Conservation (phyloP, 2,113 vertebrate species). For the Asarcornis scutulata region DNA sequence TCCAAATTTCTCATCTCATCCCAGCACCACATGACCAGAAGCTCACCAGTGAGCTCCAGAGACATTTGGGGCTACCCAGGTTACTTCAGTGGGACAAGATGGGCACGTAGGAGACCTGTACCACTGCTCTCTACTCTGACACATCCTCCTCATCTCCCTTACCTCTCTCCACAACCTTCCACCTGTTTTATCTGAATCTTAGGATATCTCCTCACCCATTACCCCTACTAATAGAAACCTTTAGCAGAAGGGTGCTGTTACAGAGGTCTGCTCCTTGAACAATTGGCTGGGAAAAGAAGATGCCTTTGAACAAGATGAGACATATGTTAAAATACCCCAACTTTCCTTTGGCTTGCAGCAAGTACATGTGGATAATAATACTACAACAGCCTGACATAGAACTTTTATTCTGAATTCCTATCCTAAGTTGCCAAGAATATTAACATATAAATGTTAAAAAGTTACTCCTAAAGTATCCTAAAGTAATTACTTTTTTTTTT, state of each 20-base stretch:
- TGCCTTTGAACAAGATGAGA: neutral
- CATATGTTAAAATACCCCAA: neutral
- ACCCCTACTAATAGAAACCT: neutral
- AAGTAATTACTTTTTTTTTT: neutral
- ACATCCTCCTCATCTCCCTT: neutral
- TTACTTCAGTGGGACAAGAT: accelerated
- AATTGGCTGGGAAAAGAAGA: neutral
- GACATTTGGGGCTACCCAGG: neutral
- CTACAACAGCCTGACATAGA: neutral
- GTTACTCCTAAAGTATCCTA: neutral
- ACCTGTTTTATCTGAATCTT: neutral
- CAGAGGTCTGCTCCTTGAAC: neutral
- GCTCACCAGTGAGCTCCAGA: neutral
- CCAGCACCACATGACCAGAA: accelerated
- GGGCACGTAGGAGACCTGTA: accelerated
- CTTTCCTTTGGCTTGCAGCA: neutral
- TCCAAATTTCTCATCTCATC: neutral
- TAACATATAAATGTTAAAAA: neutral
- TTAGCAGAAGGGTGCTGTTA: neutral
- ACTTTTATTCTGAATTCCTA: neutral
- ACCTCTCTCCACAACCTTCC: neutral
- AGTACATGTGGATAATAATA: neutral
- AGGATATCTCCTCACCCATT: neutral
- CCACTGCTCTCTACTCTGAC: neutral
- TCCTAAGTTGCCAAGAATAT: neutral